Conservation (phyloP, 2,113 vertebrate genomes). For the Pardalotus punctatus region DNA sequence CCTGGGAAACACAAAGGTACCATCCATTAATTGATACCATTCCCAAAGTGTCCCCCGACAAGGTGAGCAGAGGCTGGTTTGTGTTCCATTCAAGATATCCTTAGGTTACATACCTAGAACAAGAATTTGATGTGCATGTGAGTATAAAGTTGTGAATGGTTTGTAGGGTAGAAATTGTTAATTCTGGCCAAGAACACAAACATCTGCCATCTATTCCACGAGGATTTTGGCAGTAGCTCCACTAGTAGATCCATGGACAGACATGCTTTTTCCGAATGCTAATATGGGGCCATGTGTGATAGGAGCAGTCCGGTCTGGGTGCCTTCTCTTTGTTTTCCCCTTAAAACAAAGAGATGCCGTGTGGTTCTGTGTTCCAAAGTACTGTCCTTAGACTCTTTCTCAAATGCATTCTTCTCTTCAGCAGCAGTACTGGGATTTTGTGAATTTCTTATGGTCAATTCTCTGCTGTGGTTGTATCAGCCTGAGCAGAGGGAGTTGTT, state of each 20-base stretch:
- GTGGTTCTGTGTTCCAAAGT: not conserved
- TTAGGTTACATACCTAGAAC: not conserved
- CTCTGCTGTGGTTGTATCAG: not conserved
- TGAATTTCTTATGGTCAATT: not conserved
- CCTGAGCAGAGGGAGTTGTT: not conserved
- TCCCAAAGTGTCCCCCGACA: not conserved
- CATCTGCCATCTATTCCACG: not conserved
- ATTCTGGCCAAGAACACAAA: not conserved
- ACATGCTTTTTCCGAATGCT: too few relatives aligned
- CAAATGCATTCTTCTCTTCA: not conserved
- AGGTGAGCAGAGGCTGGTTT: not conserved
- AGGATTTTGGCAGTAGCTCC: not conserved
- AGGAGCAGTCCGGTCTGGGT: not conserved
- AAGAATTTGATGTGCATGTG: not conserved
- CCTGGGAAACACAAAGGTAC: not conserved
- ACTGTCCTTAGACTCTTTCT: not conserved
- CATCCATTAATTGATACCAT: not conserved
- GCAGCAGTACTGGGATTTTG: not conserved
- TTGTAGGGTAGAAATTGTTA: not conserved
- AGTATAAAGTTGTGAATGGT: not conserved
- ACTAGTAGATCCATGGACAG: not conserved
- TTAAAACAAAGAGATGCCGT: not conserved
- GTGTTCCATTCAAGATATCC: not conserved
- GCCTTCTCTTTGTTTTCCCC: not conserved
- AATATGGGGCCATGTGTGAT: accelerated